phyloP scores from a whole-genome alignment of 2,113 vertebrate species.

The Guaruba guarouba region DNA sequence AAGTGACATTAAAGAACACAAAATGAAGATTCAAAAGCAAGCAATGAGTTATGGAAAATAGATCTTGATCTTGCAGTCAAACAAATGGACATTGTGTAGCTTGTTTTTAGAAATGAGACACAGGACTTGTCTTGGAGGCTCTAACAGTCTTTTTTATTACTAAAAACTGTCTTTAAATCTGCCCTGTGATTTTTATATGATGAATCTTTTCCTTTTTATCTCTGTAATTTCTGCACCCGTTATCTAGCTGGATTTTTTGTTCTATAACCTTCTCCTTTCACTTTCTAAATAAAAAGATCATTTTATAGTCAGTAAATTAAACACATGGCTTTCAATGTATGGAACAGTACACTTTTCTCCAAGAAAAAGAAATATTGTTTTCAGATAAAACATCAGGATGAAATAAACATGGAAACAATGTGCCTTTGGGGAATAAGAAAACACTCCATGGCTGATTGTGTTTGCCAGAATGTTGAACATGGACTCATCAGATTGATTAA shows the following conservation, averaged over 20 bases:
- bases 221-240: neutral
- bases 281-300: neutral
- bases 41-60: neutral
- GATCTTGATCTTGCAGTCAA: neutral
- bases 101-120: neutral
- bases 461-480: conserved; percentile 49
- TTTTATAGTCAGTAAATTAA: conserved; percentile 13
- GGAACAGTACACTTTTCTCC: neutral
- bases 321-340: neutral
- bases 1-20: neutral
- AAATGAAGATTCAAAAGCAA: conserved; percentile 5
- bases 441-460: conserved; percentile 1
- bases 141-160: neutral
- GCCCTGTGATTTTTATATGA: neutral
- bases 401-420: conserved; percentile 39
- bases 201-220: neutral
- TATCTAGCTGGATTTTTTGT: neutral
- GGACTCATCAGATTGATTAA: conserved; percentile 47
- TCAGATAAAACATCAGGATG: conserved; percentile 16
- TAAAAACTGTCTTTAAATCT: neutral
- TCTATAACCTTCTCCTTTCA: neutral
- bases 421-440: conserved; percentile 2
- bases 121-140: neutral
- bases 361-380: conserved; percentile 7
- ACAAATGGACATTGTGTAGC: neutral